Evolutionary conservation across 1,140 invertebrate genomes (phyloP).

Genomic region (Ceratosolen solmsi): DNA sequence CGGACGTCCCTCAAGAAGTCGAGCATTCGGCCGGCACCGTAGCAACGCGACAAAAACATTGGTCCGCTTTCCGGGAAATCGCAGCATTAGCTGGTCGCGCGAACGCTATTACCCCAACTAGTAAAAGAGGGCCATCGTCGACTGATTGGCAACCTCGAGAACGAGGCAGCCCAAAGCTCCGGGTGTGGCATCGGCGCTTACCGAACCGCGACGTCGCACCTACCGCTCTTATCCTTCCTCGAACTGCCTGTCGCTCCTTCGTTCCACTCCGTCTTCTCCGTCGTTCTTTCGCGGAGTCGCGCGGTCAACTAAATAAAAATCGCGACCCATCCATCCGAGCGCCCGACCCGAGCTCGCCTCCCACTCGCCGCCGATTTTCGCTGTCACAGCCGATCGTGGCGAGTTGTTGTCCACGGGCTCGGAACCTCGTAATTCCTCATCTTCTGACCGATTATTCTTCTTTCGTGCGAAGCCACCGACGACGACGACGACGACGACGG

Average conservation of each 20-base stretch:
- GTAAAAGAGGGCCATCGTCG: no score
- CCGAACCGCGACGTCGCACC: neutral
- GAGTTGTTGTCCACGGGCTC: neutral
- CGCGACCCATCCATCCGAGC: neutral
- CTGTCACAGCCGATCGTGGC: neutral
- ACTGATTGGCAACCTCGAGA: no score
- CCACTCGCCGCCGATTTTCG: neutral
- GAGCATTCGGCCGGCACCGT: no score
- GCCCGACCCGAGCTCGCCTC: neutral
- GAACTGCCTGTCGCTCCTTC: no score
- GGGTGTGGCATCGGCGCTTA: neutral
- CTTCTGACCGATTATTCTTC: no score
- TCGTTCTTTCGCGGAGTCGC: slow-evolving; percentile 17
- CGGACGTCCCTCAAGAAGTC: no score
- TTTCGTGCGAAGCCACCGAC: no score
- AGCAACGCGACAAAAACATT: no score
- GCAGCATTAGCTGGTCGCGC: no score
- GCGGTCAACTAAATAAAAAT: slow-evolving; percentile 31
- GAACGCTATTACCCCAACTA: no score
- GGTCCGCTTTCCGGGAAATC: no score
- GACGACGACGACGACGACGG: no score
- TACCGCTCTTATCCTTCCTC: neutral
- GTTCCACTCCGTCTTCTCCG: neutral
- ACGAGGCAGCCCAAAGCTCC: neutral
- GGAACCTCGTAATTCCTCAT: neutral